Evolutionary conservation across 2,113 vertebrate genomes (phyloP).

Genomic region (Ammospiza nelsoni): DNA sequence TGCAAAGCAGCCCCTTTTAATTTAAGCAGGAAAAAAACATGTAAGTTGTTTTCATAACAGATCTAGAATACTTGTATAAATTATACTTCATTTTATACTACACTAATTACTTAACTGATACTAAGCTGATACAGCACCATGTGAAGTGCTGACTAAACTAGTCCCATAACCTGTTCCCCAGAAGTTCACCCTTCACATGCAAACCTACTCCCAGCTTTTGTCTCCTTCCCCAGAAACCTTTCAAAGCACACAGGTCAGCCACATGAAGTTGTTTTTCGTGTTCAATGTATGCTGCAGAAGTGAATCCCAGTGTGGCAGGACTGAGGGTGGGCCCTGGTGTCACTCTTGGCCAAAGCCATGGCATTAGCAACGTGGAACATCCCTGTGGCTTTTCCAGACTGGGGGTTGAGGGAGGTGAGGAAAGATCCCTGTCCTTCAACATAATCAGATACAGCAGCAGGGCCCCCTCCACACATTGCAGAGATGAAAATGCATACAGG

Average conservation of each 20-base stretch:
- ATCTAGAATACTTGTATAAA: not conserved
- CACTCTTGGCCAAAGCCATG: not conserved
- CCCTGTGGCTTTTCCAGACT: not conserved
- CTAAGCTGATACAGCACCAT: not conserved
- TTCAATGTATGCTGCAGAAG: not conserved
- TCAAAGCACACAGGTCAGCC: not conserved
- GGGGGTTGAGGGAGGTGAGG: too few relatives aligned
- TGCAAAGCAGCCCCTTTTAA: not conserved
- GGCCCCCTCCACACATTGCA: not conserved
- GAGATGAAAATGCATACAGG: not conserved
- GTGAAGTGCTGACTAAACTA: not conserved
- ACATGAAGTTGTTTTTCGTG: not conserved
- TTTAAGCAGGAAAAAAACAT: not conserved
- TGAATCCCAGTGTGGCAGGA: not conserved
- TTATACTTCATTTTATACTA: not conserved
- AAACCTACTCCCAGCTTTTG: fast-evolving
- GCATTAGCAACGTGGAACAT: fast-evolving
- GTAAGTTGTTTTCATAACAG: not conserved
- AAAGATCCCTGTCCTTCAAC: not conserved
- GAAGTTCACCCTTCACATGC: not conserved
- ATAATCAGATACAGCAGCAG: not conserved
- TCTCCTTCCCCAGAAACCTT: not conserved
- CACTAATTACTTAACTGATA: not conserved
- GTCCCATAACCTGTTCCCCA: not conserved
- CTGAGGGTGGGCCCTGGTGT: not conserved